Evolutionary conservation across 2,797 vertebrate species (phyloP).

Genomic region (Tympanoctomys barrerae): DNA sequence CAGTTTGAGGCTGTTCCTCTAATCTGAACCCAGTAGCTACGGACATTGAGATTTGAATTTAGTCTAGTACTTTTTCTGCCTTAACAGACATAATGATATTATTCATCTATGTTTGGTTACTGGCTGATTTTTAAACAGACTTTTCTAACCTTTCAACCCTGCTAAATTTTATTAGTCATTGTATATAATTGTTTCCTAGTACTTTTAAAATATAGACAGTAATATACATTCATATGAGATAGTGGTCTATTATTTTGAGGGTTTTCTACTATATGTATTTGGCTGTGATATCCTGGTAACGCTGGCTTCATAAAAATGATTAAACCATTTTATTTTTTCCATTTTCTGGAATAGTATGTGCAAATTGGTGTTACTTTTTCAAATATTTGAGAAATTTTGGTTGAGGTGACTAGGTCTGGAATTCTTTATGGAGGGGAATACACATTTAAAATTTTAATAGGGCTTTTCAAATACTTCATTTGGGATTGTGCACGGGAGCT

Average conservation of each 20-base stretch:
- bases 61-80: neutral
- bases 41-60: neutral
- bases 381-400: neutral
- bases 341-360: neutral
- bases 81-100: neutral
- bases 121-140: neutral
- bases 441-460: neutral
- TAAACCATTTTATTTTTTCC: neutral
- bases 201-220: neutral
- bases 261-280: neutral
- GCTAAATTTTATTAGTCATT: neutral
- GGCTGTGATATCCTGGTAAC: neutral
- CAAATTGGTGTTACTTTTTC: neutral
- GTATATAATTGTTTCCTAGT: neutral
- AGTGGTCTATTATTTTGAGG: neutral
- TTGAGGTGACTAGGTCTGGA: neutral
- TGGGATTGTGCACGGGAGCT: neutral
- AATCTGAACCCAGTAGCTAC: neutral
- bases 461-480: neutral
- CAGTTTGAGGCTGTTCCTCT: neutral
- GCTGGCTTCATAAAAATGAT: neutral
- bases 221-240: neutral
- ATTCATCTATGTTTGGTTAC: neutral
- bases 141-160: neutral
- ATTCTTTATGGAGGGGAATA: neutral